Evolutionary conservation across 2,888 invertebrate genomes (phyloP).

Genomic region (Himalopsyche tibetana): DNA sequence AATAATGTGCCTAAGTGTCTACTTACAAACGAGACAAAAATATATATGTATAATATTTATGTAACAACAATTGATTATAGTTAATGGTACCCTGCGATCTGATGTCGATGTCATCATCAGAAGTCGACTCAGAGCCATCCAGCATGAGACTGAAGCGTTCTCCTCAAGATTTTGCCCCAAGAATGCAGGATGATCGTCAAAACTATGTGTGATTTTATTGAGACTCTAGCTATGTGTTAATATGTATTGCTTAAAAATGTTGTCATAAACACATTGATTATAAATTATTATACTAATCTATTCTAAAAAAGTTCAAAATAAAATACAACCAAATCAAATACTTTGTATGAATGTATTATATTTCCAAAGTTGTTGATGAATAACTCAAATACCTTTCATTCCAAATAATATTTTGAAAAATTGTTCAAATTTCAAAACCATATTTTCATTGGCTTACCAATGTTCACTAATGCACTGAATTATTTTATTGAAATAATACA

Average conservation of each 20-base stretch:
- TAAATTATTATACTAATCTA: not conserved
- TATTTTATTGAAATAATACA: too few species aligned
- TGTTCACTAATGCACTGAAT: too few species aligned
- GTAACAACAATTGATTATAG: conserved; percentile 47
- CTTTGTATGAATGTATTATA: too few species aligned
- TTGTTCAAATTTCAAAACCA: too few species aligned
- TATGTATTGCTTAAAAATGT: conserved; percentile 43
- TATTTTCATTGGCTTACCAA: too few species aligned
- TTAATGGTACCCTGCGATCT: conserved; percentile 66
- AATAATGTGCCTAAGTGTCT: too few species aligned
- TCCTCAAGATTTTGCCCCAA: conserved; percentile 56
- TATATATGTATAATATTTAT: too few species aligned
- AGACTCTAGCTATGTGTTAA: conserved; percentile 21
- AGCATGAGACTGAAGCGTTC: conserved; percentile 61
- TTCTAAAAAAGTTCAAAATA: conserved; percentile 30
- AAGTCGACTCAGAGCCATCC: conserved; percentile 59
- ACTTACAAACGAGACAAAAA: too few species aligned
- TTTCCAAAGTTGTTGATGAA: too few species aligned
- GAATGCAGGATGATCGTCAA: conserved; percentile 59
- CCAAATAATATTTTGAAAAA: too few species aligned
- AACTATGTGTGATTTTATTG: conserved; percentile 54
- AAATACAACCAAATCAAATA: not conserved
- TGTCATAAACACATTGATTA: not conserved
- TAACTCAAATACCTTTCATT: too few species aligned
- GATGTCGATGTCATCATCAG: conserved; percentile 61